phyloP scores from a whole-genome alignment of 1,140 invertebrate species.

The Drosophila eugracilis region DNA sequence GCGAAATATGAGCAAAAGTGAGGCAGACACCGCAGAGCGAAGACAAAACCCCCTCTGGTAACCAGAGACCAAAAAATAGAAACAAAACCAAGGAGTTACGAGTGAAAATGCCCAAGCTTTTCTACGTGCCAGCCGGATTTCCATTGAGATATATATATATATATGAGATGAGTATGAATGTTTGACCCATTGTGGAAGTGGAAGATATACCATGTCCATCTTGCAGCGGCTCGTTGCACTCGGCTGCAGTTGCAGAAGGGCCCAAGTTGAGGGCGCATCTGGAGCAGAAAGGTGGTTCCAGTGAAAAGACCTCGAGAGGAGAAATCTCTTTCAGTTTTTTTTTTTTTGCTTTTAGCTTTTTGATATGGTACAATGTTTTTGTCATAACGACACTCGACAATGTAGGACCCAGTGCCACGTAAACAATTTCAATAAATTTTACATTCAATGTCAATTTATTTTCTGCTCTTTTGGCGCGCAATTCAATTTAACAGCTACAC shows the following conservation, averaged over 20 bases:
- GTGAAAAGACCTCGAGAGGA: conserved; percentile 29
- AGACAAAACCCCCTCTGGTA: conserved; percentile 43
- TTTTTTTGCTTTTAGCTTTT: too few species aligned
- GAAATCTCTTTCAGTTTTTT: conserved; percentile 35
- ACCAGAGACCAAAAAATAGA: conserved; percentile 18
- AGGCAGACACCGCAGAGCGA: conserved; percentile 32
- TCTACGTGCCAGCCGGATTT: conserved; percentile 67
- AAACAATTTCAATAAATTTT: conserved; percentile 80
- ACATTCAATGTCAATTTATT: conserved; percentile 79
- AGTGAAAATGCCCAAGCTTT: conserved; percentile 37
- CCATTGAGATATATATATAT: conserved; percentile 4
- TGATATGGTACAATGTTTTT: conserved; percentile 36
- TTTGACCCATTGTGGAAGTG: conserved; percentile 33
- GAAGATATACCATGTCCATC: conserved; percentile 43
- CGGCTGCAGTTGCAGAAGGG: conserved; percentile 72
- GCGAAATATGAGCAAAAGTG: conserved; percentile 72
- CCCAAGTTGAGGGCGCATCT: conserved; percentile 53
- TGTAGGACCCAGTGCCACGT: conserved; percentile 50
- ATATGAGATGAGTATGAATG: not conserved
- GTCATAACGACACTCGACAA: conserved; percentile 50
- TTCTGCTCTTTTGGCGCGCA: conserved; percentile 63
- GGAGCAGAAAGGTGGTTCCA: conserved; percentile 72
- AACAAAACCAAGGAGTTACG: conserved; percentile 7
- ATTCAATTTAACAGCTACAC: conserved; percentile 70
- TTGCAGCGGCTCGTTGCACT: conserved; percentile 73